Evolutionary conservation across 2,113 vertebrate species (phyloP).

Genomic region (Agelaius phoeniceus): DNA sequence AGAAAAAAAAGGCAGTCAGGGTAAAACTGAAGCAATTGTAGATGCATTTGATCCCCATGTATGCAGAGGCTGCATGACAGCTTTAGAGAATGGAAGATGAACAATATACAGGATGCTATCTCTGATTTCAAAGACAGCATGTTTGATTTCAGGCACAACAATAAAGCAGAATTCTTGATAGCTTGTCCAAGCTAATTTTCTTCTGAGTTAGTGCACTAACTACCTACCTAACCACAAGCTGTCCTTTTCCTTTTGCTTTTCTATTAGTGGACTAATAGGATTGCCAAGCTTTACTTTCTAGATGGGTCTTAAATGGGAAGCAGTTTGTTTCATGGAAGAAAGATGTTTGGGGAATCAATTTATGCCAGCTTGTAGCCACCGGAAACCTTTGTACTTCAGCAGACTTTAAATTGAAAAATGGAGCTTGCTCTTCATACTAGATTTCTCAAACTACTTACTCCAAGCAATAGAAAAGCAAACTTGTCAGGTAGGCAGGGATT

Average conservation of each 20-base stretch:
- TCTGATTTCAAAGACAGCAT: background rate
- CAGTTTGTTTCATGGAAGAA: constrained; percentile 9
- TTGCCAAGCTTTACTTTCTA: constrained; percentile 27
- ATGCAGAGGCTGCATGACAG: background rate
- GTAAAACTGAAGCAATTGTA: background rate
- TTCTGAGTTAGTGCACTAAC: background rate
- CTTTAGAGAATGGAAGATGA: background rate
- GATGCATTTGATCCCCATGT: background rate
- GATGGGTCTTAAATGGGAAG: constrained; percentile 30
- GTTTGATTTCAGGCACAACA: background rate
- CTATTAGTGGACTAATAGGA: background rate
- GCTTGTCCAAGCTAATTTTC: background rate
- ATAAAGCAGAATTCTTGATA: background rate
- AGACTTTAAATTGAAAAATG: constrained; percentile 28
- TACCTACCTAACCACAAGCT: background rate
- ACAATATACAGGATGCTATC: background rate
- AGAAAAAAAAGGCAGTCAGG: background rate
- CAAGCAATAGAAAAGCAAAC: background rate
- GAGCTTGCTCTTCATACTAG: background rate
- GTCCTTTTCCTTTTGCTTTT: background rate
- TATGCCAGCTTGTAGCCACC: background rate
- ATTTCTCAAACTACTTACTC: constrained; percentile 2
- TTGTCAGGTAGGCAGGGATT: background rate
- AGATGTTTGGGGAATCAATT: background rate
- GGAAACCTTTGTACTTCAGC: background rate